These are phyloP conservation scores for Bacillus rossius DNA, from an alignment of 1,140 invertebrate species.

Conservation along the genomic window DNA sequence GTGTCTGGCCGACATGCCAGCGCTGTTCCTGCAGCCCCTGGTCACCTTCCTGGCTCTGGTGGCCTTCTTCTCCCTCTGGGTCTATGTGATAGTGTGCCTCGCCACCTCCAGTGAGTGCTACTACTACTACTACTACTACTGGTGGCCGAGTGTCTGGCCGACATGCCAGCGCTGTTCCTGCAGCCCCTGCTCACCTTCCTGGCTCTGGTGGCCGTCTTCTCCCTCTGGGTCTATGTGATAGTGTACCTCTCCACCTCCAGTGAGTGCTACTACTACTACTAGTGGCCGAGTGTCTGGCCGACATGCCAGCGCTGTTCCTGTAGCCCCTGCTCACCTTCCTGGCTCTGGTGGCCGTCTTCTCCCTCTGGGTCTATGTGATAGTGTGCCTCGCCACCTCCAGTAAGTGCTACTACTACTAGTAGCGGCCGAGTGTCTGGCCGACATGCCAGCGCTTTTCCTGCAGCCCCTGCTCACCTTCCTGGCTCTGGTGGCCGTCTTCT, in stretches of 20 bases:
- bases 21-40: conserved; percentile 81
- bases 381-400: conserved; percentile 62
- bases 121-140: no score
- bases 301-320: conserved; percentile 78
- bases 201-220: conserved; percentile 69
- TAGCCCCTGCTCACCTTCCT: conserved; percentile 85
- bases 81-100: conserved; percentile 65
- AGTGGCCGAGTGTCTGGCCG: no score
- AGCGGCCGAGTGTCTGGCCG: no score
- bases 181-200: conserved; percentile 85
- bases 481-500: conserved; percentile 69
- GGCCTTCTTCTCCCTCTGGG: conserved; percentile 80
- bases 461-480: conserved; percentile 85
- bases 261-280: no score
- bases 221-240: conserved; percentile 80
- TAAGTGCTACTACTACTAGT: no score
- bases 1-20: conserved; percentile 74
- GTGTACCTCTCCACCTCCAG: conserved; percentile 62
- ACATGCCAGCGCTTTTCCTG: conserved; percentile 78
- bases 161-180: conserved; percentile 78
- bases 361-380: conserved; percentile 80
- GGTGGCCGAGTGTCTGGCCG: no score
- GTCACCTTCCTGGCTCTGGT: conserved; percentile 75
- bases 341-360: conserved; percentile 69
- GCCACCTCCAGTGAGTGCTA: conserved; percentile 66